These are phyloP conservation scores for Papilio glaucus DNA, from an alignment of 1,140 invertebrate species.

Conservation along the genomic window DNA sequence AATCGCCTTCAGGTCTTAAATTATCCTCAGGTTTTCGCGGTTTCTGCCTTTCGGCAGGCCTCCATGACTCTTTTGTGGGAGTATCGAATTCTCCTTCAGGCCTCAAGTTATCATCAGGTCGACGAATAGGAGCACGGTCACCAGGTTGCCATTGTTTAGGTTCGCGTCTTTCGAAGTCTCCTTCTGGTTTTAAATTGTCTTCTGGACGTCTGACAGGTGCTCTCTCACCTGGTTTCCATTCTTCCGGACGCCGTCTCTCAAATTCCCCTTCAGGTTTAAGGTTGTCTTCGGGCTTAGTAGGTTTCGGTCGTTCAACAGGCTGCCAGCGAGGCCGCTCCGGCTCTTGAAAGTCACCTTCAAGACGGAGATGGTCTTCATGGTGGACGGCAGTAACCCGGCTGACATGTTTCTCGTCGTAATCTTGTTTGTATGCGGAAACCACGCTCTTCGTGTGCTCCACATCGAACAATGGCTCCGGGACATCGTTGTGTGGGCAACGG, in stretches of 20 bases:
- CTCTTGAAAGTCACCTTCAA: constrained; percentile 85
- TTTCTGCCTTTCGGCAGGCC: constrained; percentile 77
- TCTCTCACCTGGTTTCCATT: constrained; percentile 84
- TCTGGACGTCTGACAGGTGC: constrained; percentile 80
- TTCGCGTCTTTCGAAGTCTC: constrained; percentile 83
- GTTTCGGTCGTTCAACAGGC: constrained; percentile 84
- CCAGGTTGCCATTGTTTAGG: constrained; percentile 84
- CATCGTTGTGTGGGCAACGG: constrained; percentile 85
- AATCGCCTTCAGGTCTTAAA: constrained; percentile 76
- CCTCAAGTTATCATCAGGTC: constrained; percentile 84
- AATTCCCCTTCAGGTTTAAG: constrained; percentile 86
- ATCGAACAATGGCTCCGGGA: constrained; percentile 85
- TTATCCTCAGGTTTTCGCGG: constrained; percentile 68
- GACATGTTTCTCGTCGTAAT: constrained; percentile 87
- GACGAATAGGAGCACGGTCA: constrained; percentile 83
- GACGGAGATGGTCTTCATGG: constrained; percentile 84
- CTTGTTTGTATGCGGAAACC: constrained; percentile 86
- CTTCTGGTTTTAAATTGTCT: constrained; percentile 85
- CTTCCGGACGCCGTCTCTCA: constrained; percentile 75
- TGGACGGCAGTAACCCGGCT: constrained; percentile 81
- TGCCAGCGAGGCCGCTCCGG: constrained; percentile 80
- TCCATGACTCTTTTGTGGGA: constrained; percentile 72
- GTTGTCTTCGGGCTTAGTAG: constrained; percentile 85
- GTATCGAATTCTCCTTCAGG: constrained; percentile 85
- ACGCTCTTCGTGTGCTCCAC: constrained; percentile 83